Evolutionary conservation across 2,888 invertebrate genomes (phyloP), one percentile per base, ranked within the genome.

Genomic region (Clunio marinus): DNA sequence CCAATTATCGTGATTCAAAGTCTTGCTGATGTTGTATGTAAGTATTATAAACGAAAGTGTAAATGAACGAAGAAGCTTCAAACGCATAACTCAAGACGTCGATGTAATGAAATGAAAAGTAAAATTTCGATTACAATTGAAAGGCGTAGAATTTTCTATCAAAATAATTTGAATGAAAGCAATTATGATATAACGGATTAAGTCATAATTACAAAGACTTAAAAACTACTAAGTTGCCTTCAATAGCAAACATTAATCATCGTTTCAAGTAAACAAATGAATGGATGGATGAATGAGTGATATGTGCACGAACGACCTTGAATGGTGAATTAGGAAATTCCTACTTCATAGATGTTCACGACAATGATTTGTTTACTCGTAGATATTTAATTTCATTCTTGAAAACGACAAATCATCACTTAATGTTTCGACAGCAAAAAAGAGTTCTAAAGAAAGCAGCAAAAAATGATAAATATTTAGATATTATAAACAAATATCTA

Each of bases 131-230:
- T 32, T 32, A 7, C 32, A 32, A 51, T 20, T 51, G 51, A 51
- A 51, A 17, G 8, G 17, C 45, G 20, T 51, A 51, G 51, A 51
- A 51, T 51, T 51, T 51, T 51, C 3, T 13, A 2, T 41, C 2
- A 41, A 41, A 15, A 10, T 41, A n/a, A 41, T 41, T 41, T 20
- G 22, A 17, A 17, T 17, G 17, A 10, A 51, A 17, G 51, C 51
- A 51, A 51, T 51, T 51, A 51, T 51, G 51, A 17, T 51, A 20
- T 51, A 51, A 51, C 51, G 51, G 51, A 51, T 51, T 51, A 51
- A 51, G 51, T 51, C 51, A 51, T 51, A 51, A 51, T 51, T 17
- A 22, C 7, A 32, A 32, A 32, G 4, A 7, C 5, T 10, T 10
- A 32, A 7, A 32, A 32, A 32, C 10, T 32, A 32, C 4, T 32